phyloP scores from a whole-genome alignment of 2,888 invertebrate species.

The Phyllotreta cruciferae region DNA sequence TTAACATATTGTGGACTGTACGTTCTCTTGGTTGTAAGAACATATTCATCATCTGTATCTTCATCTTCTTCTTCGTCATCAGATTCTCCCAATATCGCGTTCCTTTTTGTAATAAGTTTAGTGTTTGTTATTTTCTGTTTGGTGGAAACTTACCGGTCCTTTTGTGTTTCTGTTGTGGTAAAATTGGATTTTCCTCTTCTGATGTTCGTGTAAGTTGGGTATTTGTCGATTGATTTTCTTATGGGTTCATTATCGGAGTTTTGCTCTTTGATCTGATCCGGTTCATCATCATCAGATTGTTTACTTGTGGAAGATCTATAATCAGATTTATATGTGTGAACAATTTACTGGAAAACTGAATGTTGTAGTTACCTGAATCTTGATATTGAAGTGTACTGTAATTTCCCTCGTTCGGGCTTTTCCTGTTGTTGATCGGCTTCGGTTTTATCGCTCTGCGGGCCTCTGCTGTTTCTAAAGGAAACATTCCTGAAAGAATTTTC shows the following conservation, averaged over 20 bases:
- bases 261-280: slow-evolving; percentile 48
- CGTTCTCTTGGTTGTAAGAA: slow-evolving; percentile 30
- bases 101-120: slow-evolving; percentile 35
- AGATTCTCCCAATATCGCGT: slow-evolving; percentile 49
- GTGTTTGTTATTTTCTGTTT: not conserved
- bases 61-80: slow-evolving; percentile 44
- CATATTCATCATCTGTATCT: slow-evolving; percentile 9
- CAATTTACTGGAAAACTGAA: not conserved
- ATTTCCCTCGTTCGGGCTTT: slow-evolving; percentile 60
- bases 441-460: slow-evolving; percentile 66
- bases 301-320: slow-evolving; percentile 49
- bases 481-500: slow-evolving; percentile 51
- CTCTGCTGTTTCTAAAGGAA: slow-evolving; percentile 68
- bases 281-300: slow-evolving; percentile 41
- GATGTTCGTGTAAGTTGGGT: slow-evolving; percentile 68
- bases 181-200: slow-evolving; percentile 66
- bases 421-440: slow-evolving; percentile 52
- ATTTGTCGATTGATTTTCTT: slow-evolving; percentile 18
- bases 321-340: not conserved
- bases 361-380: slow-evolving; percentile 49
- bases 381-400: slow-evolving; percentile 56
- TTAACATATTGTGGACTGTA: slow-evolving; percentile 70
- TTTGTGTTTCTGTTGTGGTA: slow-evolving; percentile 46
- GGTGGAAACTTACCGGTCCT: slow-evolving; percentile 42
- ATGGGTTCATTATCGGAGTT: slow-evolving; percentile 41